Percentiles rank a stretch among this genome's conserved stretches.
Conservation (phyloP, 2,888 invertebrate genomes). For the Lepidocyrtinus sp. region DNA sequence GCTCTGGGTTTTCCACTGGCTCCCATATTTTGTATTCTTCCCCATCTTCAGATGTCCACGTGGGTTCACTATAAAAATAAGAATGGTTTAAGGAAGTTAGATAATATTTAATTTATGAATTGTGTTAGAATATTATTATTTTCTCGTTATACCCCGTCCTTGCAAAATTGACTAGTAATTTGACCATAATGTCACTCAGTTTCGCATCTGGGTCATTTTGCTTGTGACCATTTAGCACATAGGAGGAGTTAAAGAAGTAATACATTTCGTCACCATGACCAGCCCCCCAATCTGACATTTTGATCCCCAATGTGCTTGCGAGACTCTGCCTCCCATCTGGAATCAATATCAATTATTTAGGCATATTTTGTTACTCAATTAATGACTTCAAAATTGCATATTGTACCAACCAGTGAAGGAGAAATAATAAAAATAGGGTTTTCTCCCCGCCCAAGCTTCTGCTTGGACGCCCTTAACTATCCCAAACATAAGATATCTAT, state of each 20-base stretch:
- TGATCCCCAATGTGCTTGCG: slow-evolving; percentile 43
- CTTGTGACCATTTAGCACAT: slow-evolving; percentile 51
- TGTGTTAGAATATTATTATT: too few species aligned
- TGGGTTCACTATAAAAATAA: slow-evolving; percentile 52
- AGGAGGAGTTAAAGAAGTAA: slow-evolving; percentile 48
- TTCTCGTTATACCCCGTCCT: slow-evolving; percentile 42
- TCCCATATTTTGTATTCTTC: slow-evolving; percentile 55
- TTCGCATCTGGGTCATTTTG: slow-evolving; percentile 62
- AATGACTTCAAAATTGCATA: too few species aligned
- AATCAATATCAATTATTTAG: background rate
- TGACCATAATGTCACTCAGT: slow-evolving; percentile 62
- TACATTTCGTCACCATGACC: slow-evolving; percentile 38
- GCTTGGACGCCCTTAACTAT: slow-evolving; percentile 57
- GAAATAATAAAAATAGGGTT: slow-evolving; percentile 46
- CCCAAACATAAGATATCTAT: slow-evolving; percentile 63
- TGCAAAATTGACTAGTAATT: slow-evolving; percentile 45
- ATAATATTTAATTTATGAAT: background rate
- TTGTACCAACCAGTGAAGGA: too few species aligned
- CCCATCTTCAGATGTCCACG: slow-evolving; percentile 49
- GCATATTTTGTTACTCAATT: slow-evolving; percentile 29
- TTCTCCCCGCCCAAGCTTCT: slow-evolving; percentile 65
- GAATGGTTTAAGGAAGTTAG: background rate
- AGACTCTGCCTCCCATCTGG: slow-evolving; percentile 62
- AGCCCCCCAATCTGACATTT: slow-evolving; percentile 48
- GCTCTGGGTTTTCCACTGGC: slow-evolving; percentile 32